Evolutionary conservation across 23 tunicate genomes (phyloP).

Genomic region (Trididemnum nubilum): DNA sequence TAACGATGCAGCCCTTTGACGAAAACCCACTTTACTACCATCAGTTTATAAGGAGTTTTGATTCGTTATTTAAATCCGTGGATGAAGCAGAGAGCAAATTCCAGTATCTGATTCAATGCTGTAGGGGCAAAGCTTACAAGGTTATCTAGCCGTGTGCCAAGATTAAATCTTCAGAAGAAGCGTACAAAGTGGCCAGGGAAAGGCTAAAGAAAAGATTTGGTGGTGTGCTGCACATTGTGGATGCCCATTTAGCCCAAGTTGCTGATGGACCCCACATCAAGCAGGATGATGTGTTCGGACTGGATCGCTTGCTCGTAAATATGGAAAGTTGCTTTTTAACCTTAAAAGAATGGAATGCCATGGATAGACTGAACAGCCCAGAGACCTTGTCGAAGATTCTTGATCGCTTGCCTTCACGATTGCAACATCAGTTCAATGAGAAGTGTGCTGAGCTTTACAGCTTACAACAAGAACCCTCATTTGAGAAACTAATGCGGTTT

Average conservation of each 20-base stretch:
- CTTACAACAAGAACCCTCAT: not conserved
- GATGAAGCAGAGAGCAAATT: not conserved
- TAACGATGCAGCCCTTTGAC: not conserved
- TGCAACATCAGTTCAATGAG: not conserved
- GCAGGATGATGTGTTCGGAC: not conserved
- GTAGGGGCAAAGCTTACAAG: not conserved
- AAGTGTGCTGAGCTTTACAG: constrained; percentile 1
- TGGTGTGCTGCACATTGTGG: not conserved
- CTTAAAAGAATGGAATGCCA: not conserved
- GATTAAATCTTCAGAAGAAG: not conserved
- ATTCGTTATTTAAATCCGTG: not conserved
- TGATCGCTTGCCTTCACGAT: not conserved
- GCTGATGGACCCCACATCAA: not conserved
- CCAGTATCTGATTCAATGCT: not conserved
- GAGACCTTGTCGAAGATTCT: not conserved
- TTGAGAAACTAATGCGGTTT: not conserved
- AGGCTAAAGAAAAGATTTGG: not conserved
- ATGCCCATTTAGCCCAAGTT: not conserved
- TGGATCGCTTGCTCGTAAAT: not conserved
- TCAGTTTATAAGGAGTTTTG: not conserved
- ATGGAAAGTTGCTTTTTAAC: not conserved
- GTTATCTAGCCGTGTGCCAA: not conserved
- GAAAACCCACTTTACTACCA: not conserved
- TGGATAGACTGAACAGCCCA: not conserved
- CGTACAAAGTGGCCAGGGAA: not conserved